phyloP scores from a whole-genome alignment of 1,140 invertebrate genomes.

The Ostrea denselamellosa region DNA sequence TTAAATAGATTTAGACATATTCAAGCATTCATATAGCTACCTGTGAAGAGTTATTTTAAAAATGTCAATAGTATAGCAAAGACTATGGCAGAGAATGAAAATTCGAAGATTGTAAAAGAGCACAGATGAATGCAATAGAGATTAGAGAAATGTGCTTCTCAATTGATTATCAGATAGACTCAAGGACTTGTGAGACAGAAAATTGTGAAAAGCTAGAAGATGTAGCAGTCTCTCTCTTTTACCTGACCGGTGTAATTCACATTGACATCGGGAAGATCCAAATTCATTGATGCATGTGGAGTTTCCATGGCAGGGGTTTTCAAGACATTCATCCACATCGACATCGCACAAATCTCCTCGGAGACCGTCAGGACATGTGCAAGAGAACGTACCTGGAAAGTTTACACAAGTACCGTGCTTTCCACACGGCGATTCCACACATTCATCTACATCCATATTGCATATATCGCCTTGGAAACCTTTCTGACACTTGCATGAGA shows the following conservation, averaged over 20 bases:
- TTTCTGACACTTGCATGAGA: conserved; percentile 90
- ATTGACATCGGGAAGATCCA: conserved; percentile 54
- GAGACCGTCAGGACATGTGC: conserved; percentile 55
- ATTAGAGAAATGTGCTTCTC: no score
- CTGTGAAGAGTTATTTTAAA: no score
- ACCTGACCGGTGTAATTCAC: conserved; percentile 43
- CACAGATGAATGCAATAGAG: no score
- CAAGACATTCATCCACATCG: conserved; percentile 76
- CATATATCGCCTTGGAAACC: conserved; percentile 79
- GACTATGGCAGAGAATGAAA: no score
- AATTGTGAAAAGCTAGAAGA: neutral
- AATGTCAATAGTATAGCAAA: no score
- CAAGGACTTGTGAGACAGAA: no score
- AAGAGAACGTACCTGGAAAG: conserved; percentile 53
- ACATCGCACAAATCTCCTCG: conserved; percentile 56
- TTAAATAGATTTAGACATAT: no score
- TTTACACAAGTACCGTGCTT: conserved; percentile 54
- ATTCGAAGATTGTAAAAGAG: no score
- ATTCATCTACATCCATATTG: conserved; percentile 60
- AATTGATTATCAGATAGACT: no score
- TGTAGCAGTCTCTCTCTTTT: neutral
- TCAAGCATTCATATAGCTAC: no score
- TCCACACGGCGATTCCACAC: conserved; percentile 84
- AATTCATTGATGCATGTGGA: conserved; percentile 89
- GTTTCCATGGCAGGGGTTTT: conserved; percentile 90